phyloP scores from a whole-genome alignment of 2,113 vertebrate species.

The Pelvicachromis taeniatus region DNA sequence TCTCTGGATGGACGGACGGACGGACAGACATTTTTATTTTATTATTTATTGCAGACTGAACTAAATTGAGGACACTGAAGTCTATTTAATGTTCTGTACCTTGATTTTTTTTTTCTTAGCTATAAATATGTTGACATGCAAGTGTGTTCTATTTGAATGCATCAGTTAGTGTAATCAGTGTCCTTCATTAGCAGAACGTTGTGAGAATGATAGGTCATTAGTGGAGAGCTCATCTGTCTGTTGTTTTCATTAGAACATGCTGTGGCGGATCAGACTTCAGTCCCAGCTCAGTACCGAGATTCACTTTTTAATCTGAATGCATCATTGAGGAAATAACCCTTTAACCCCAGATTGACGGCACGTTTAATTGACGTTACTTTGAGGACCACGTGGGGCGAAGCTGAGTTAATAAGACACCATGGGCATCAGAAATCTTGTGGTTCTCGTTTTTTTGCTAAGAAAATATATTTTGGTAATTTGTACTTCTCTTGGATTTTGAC shows the following conservation, averaged over 20 bases:
- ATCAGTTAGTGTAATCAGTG: neutral
- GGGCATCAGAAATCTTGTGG: neutral
- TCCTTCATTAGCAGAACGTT: neutral
- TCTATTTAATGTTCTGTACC: neutral
- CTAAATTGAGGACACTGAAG: neutral
- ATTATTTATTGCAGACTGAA: neutral
- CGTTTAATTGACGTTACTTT: neutral
- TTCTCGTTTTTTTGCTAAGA: neutral
- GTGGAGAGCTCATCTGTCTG: neutral
- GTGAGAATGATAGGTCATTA: neutral
- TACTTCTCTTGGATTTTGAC: neutral
- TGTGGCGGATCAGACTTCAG: neutral
- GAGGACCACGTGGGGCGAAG: neutral
- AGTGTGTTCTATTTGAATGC: neutral
- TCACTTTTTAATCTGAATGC: slow-evolving; percentile 12
- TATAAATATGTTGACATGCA: neutral
- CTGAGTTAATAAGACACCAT: neutral
- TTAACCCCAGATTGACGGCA: neutral
- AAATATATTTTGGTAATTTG: neutral
- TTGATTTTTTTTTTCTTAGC: neutral
- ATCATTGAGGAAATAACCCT: neutral
- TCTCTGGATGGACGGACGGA: neutral
- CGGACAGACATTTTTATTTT: neutral
- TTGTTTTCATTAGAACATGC: slow-evolving; percentile 14
- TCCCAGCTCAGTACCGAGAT: neutral